Percentiles rank a stretch among this genome's conserved stretches.
phyloP scores from a whole-genome alignment of 2,888 invertebrate species.

The Nymphalis polychloros region DNA sequence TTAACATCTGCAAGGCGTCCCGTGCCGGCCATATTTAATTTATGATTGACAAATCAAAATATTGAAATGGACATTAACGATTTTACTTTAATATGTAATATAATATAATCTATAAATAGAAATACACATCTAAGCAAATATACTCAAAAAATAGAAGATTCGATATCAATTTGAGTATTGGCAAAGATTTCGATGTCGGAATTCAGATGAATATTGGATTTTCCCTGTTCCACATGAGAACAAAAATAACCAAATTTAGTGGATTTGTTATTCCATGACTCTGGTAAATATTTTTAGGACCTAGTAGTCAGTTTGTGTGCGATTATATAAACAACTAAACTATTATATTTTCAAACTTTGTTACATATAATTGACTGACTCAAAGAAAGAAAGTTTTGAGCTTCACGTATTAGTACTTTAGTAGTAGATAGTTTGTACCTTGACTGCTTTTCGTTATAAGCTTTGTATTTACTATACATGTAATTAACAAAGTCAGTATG shows the following conservation, averaged over 20 bases:
- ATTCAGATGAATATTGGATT: constrained; percentile 33
- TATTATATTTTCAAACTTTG: background rate
- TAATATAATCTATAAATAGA: background rate
- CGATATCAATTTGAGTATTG: constrained; percentile 26
- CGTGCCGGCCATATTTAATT: no score
- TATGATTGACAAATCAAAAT: no score
- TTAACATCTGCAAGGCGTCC: no score
- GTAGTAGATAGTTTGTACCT: no score
- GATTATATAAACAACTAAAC: background rate
- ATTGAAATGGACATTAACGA: background rate
- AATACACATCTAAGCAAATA: background rate
- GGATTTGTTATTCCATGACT: constrained; percentile 34
- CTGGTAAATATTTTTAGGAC: constrained; percentile 26
- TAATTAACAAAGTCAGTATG: no score
- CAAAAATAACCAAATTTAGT: constrained; percentile 27
- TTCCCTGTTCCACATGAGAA: constrained; percentile 25
- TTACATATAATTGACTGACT: background rate
- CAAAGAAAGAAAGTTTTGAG: no score
- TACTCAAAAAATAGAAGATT: constrained; percentile 20
- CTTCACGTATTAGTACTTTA: no score
- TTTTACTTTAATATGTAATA: background rate
- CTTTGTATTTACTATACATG: no score
- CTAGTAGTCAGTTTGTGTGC: constrained; percentile 9
- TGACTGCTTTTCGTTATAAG: no score
- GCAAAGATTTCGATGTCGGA: constrained; percentile 28